A percentile compares a stretch with the other conserved stretches of the same genome.
These are phyloP conservation scores for Lycophotia porphyrea DNA, from an alignment of 2,888 invertebrate species.

Conservation along the genomic window DNA sequence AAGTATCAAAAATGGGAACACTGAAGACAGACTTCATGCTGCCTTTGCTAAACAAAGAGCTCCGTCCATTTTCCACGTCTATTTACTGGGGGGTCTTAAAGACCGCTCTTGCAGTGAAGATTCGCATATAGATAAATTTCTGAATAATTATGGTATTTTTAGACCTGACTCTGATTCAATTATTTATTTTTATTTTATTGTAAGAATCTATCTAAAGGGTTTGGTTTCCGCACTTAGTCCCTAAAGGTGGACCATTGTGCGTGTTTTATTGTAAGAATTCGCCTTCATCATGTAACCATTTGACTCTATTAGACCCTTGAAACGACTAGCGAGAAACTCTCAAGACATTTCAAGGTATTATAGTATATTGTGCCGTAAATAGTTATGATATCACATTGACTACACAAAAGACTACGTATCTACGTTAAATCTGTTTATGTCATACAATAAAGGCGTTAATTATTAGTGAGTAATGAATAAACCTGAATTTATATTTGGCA, in stretches of 20 bases:
- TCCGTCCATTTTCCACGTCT: not conserved
- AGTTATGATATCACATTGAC: slow-evolving; percentile 32
- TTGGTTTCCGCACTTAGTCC: too few relatives aligned
- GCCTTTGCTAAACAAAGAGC: not conserved
- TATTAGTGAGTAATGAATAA: slow-evolving; percentile 52
- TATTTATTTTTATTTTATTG: too few relatives aligned
- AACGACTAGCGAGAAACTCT: not conserved
- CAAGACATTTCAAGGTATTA: slow-evolving; percentile 31
- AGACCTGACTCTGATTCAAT: too few relatives aligned
- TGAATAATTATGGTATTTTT: not conserved
- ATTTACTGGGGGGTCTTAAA: not conserved
- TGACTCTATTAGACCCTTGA: not conserved
- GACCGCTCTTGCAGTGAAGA: not conserved
- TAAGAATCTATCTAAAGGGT: too few relatives aligned
- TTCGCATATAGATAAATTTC: too few relatives aligned
- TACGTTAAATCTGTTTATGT: slow-evolving; percentile 31
- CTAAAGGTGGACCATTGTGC: too few relatives aligned
- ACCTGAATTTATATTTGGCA: slow-evolving; percentile 48
- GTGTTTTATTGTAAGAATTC: not conserved
- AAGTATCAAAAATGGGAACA: not conserved
- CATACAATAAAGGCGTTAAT: slow-evolving; percentile 25
- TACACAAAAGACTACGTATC: slow-evolving; percentile 13
- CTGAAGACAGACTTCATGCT: not conserved
- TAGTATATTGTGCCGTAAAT: slow-evolving; percentile 19
- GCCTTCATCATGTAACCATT: slow-evolving; percentile 4